Evolutionary conservation across 2,797 vertebrate genomes (phyloP).

Genomic region (Champsocephalus gunnari): DNA sequence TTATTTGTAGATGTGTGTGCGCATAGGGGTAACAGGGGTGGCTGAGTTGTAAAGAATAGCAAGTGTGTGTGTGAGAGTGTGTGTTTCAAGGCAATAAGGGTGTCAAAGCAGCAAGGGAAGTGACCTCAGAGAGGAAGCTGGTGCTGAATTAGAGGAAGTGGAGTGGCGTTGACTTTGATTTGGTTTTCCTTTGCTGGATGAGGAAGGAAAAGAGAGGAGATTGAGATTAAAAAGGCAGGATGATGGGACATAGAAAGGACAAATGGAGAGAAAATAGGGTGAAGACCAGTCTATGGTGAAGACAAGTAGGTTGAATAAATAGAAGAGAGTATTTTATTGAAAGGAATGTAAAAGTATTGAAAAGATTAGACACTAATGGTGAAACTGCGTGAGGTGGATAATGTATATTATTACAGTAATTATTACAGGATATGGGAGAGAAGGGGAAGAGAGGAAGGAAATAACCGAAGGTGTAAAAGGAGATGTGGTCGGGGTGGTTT

Average conservation of each 20-base stretch:
- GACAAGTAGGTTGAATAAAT: background rate
- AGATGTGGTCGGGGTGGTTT: constrained; percentile 61
- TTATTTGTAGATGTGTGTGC: constrained; percentile 53
- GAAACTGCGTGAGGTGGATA: constrained; percentile 5
- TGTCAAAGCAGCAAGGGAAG: constrained; percentile 74
- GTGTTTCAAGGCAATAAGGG: constrained; percentile 45
- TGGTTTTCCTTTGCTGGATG: constrained; percentile 61
- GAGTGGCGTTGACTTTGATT: constrained; percentile 61
- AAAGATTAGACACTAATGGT: constrained; percentile 8
- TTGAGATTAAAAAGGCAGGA: constrained; percentile 19
- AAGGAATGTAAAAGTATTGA: background rate
- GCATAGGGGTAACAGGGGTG: constrained; percentile 32
- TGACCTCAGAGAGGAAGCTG: constrained; percentile 79
- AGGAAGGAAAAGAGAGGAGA: constrained; percentile 37
- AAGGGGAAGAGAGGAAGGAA: constrained; percentile 33
- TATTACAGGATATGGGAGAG: constrained; percentile 35
- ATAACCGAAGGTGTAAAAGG: constrained; percentile 48
- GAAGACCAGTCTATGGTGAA: too few species aligned
- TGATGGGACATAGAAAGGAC: background rate
- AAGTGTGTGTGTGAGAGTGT: constrained; percentile 17
- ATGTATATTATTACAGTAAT: constrained; percentile 32
- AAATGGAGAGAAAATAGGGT: constrained; percentile 1
- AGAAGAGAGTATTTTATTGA: background rate
- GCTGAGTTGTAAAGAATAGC: background rate
- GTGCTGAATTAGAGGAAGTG: constrained; percentile 82